phyloP scores from a whole-genome alignment of 2,113 vertebrate species.

The Phylloscopus trochiloides region DNA sequence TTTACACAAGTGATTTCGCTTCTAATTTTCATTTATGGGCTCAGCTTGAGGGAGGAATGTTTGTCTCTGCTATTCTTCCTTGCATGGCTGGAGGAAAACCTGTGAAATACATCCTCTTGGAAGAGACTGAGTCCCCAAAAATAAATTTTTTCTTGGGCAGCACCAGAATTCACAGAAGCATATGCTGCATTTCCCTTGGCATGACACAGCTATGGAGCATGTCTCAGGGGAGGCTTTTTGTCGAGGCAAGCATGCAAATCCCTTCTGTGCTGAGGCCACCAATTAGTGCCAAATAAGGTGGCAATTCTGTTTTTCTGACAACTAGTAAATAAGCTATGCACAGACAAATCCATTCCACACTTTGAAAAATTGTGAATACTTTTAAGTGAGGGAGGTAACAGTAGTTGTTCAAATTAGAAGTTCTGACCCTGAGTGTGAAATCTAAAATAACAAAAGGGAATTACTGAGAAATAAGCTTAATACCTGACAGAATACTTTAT shows the following conservation, averaged over 20 bases:
- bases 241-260: background rate
- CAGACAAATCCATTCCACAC: background rate
- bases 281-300: background rate
- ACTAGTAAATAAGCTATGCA: background rate
- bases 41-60: background rate
- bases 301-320: background rate
- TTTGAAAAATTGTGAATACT: background rate
- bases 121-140: background rate
- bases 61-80: background rate
- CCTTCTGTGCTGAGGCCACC: background rate
- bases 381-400: background rate
- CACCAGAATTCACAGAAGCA: background rate
- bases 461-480: background rate
- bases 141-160: background rate
- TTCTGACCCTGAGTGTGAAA: background rate
- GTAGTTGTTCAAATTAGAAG: background rate
- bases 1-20: background rate
- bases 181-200: background rate
- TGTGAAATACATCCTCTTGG: background rate
- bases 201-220: fast-evolving
- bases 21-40: background rate
- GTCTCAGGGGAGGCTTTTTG: background rate
- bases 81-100: background rate
- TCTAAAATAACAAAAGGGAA: background rate
- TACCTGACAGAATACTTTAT: background rate